Evolutionary conservation across 2,888 invertebrate species (phyloP).

Genomic region (Sericinus montela): DNA sequence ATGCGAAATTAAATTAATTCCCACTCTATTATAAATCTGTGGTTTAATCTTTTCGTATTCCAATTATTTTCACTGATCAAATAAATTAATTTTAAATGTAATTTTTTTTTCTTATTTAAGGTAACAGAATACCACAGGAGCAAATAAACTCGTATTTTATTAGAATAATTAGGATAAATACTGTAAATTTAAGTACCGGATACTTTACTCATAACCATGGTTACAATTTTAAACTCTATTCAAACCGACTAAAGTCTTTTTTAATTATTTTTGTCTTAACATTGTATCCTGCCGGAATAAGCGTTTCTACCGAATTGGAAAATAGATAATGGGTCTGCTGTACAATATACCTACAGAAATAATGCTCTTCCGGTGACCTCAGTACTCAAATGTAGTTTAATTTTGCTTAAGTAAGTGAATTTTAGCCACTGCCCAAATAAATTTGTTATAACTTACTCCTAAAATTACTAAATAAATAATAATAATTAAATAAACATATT

Average conservation of each 20-base stretch:
- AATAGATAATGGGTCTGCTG: conserved; percentile 56
- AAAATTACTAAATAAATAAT: too few relatives aligned
- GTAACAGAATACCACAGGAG: neutral
- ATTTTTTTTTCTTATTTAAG: too few relatives aligned
- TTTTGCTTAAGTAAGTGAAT: conserved; percentile 35
- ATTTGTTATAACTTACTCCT: too few relatives aligned
- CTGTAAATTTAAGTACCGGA: conserved; percentile 46
- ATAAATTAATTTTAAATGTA: too few relatives aligned
- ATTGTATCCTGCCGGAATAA: conserved; percentile 46
- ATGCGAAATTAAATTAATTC: too few relatives aligned
- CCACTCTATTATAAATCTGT: too few relatives aligned
- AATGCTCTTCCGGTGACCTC: conserved; percentile 67
- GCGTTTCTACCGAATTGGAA: conserved; percentile 68
- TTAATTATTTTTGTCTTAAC: conserved; percentile 5
- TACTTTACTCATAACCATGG: conserved; percentile 13
- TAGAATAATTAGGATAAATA: conserved; percentile 44
- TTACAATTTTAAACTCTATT: conserved; percentile 20
- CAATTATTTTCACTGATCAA: too few relatives aligned
- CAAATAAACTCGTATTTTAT: conserved; percentile 29
- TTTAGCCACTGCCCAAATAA: too few relatives aligned
- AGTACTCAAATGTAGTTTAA: conserved; percentile 41
- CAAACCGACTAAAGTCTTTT: conserved; percentile 12
- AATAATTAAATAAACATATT: too few relatives aligned
- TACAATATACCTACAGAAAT: conserved; percentile 59
- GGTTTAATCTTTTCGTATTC: too few relatives aligned